Percentiles rank a stretch among this genome's conserved stretches.
These are phyloP conservation scores for Loripinus fragilis DNA, from an alignment of 2,888 invertebrate genomes.

Conservation along the genomic window DNA sequence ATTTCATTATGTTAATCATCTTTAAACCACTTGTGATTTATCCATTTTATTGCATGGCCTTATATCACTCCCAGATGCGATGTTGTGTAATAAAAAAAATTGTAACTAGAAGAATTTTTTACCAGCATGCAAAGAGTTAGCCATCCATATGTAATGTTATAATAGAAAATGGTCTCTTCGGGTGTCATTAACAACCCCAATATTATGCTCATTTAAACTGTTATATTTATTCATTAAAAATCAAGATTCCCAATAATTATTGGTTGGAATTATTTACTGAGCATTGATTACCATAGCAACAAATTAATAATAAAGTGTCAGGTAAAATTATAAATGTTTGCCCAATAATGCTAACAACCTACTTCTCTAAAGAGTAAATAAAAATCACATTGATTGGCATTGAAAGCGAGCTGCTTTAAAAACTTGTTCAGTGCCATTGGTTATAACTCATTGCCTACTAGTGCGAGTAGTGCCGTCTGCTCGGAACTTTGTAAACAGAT, in stretches of 20 bases:
- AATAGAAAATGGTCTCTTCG: constrained; percentile 1
- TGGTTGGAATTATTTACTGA: constrained; percentile 4
- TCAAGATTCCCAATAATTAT: constrained; percentile 12
- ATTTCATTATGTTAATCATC: no score
- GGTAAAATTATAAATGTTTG: constrained; percentile 9
- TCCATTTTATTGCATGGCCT: no score
- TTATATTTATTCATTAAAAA: constrained; percentile 18
- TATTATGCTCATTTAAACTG: constrained; percentile 13
- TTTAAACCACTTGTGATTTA: no score
- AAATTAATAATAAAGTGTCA: constrained; percentile 10
- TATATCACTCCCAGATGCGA: no score
- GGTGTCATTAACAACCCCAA: background rate
- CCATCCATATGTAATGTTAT: no score
- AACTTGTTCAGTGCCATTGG: no score
- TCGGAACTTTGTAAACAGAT: no score
- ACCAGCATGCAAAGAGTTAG: no score
- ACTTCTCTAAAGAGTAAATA: constrained; percentile 10
- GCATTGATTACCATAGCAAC: constrained; percentile 18
- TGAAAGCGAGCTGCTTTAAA: background rate
- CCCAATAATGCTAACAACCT: background rate
- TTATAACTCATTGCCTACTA: no score
- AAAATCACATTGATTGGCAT: background rate
- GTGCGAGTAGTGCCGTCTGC: no score
- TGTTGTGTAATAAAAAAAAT: no score
- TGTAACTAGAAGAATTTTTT: no score